Conservation (phyloP, 53 echinoderm and acorn worm species). For the Stichopus horrens region DNA sequence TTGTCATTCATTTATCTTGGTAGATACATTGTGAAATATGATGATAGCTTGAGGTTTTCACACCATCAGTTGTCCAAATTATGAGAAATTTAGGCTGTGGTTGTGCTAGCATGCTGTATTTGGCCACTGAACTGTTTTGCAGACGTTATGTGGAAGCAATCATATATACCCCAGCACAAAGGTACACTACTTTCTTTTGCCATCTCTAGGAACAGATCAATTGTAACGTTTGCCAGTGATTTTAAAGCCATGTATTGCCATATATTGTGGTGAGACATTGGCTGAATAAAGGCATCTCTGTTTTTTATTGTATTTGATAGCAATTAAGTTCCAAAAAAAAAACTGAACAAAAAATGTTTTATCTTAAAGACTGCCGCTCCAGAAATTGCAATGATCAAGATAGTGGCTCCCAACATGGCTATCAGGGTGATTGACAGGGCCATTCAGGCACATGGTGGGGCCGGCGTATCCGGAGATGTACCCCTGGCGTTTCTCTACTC, state of each 20-base stretch:
- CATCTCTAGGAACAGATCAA: too few species aligned
- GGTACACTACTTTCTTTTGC: too few species aligned
- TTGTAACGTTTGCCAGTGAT: neutral
- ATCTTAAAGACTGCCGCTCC: constrained; percentile 69
- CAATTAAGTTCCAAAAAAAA: neutral
- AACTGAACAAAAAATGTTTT: neutral
- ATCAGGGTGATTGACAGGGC: constrained; percentile 82
- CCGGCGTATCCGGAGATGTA: constrained; percentile 77
- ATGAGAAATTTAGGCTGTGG: too few species aligned
- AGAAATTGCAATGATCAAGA: constrained; percentile 98
- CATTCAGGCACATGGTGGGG: constrained; percentile 91
- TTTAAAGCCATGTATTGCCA: neutral
- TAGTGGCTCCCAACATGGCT: constrained; percentile 90
- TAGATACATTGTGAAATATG: too few species aligned
- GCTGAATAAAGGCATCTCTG: neutral
- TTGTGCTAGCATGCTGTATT: too few species aligned
- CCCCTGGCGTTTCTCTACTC: constrained; percentile 72
- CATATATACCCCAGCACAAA: too few species aligned
- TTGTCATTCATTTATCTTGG: too few species aligned
- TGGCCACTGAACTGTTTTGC: too few species aligned
- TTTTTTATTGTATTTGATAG: neutral
- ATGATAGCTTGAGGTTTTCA: too few species aligned
- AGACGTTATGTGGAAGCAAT: too few species aligned
- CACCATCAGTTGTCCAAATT: too few species aligned
- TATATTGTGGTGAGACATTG: neutral